These are phyloP conservation scores for Drosophila cardini DNA, from an alignment of 1,140 invertebrate genomes.

Conservation along the genomic window DNA sequence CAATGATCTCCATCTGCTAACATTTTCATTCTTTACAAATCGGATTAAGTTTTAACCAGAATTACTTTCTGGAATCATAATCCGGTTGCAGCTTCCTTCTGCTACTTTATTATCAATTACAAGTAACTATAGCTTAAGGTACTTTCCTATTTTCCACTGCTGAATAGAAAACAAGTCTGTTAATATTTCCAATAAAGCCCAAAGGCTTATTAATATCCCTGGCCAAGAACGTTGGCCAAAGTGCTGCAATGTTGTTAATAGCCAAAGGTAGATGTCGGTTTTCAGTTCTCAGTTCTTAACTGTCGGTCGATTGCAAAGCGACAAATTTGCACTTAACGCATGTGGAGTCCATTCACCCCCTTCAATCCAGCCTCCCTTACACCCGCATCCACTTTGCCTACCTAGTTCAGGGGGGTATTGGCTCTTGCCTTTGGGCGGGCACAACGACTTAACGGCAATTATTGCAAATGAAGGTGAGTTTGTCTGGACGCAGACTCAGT, in stretches of 20 bases:
- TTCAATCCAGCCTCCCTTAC: no score
- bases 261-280: slow-evolving; percentile 47
- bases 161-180: slow-evolving; percentile 61
- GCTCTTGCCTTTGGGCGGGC: slow-evolving; percentile 57
- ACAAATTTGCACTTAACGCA: slow-evolving; percentile 75
- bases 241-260: slow-evolving; percentile 65
- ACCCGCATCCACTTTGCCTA: no score
- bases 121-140: slow-evolving; percentile 32
- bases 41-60: not conserved
- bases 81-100: slow-evolving; percentile 30
- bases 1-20: no score
- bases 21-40: not conserved
- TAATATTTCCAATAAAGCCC: slow-evolving; percentile 76
- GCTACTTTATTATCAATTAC: slow-evolving; percentile 73
- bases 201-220: slow-evolving; percentile 65
- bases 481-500: slow-evolving; percentile 36
- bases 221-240: slow-evolving; percentile 5
- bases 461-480: slow-evolving; percentile 80
- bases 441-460: slow-evolving; percentile 77
- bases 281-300: not conserved
- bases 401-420: not conserved
- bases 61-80: not conserved
- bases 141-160: slow-evolving; percentile 1
- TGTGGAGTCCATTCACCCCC: slow-evolving; percentile 35
- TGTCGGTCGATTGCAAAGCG: slow-evolving; percentile 37